Percentiles rank a stretch among this genome's conserved stretches.
Conservation (phyloP, 1,140 invertebrate species). For the Sarcophaga bullata region DNA sequence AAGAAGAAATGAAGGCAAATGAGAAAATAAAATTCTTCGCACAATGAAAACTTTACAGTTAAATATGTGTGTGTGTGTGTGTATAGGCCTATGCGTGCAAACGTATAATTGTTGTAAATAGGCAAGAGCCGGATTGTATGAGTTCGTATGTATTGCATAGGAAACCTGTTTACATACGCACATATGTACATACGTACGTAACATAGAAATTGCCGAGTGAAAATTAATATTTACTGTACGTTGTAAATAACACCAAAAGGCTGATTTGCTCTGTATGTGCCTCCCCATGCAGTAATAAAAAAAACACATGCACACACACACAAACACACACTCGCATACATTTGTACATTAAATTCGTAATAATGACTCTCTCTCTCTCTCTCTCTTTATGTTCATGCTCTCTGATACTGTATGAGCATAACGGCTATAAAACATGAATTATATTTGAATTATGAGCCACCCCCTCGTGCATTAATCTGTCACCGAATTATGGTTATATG, state of each 20-base stretch:
- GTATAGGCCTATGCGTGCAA: too few relatives aligned
- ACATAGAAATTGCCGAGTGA: conserved; percentile 33
- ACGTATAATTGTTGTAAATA: too few relatives aligned
- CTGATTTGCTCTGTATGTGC: conserved; percentile 12
- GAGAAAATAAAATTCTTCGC: neutral
- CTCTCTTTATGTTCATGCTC: too few relatives aligned
- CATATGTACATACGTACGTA: neutral
- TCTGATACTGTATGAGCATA: neutral
- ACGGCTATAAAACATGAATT: conserved; percentile 9
- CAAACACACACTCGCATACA: too few relatives aligned
- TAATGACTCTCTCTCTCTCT: too few relatives aligned
- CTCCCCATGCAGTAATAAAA: neutral
- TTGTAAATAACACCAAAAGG: conserved; percentile 35
- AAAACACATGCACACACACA: too few relatives aligned
- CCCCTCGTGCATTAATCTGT: conserved; percentile 39
- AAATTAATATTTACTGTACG: conserved; percentile 39
- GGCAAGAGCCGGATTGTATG: neutral
- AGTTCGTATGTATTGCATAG: neutral
- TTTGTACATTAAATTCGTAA: too few relatives aligned
- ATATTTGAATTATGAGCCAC: conserved; percentile 36
- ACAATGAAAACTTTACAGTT: too few relatives aligned
- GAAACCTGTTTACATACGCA: neutral
- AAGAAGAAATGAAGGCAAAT: neutral
- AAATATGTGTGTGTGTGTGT: too few relatives aligned
- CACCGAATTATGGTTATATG: conserved; percentile 31